Evolutionary conservation across 2,113 vertebrate genomes (phyloP), one percentile per base, ranked within the genome.

Genomic region (Ochotona princeps): DNA sequence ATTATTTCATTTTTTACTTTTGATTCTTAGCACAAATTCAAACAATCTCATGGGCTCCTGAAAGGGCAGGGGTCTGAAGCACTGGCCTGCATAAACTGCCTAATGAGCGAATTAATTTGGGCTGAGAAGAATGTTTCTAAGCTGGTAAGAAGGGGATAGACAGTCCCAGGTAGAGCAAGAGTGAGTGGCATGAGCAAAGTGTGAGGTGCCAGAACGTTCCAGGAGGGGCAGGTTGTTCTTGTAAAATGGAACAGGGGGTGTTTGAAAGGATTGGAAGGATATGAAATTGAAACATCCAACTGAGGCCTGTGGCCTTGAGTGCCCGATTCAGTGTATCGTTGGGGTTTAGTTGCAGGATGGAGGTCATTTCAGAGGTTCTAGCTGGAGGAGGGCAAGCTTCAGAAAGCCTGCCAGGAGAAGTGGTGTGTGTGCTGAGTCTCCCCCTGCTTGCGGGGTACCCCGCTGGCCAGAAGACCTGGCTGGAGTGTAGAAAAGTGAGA

Each of bases 21-120:
- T 63, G 47, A 80, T 70, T 94, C 18, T 92, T 35, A 83, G 85
- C 76, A 81, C 23, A 86, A 82, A 69, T 57, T 32, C 32, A 95
- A 81, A 78, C 57, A 44, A 38, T 69, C 89, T 75, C 11, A 6
- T 63, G 44, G 28, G 7, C 8, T 38, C 20, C 72, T 89, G 26
- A n/a, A 70, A 12, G 57, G 38, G 38, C 38, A 44, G 38, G 38
- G 69, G 8, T 30, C 30, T 0, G 4, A 23, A 7, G 49, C 28
- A 18, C 18, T 8, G 5, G 47, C 63, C 70, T 32, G 23, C 47
- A 18, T 15, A 57, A 57, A n/a, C 4, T 30, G 61, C 8, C 72
- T 54, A 18, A n/a, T 21, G 15, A 73, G 44, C 26, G 49, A 84
- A 63, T 26, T 2, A 5, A 7, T 57, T 57, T 47, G 49, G 20